Evolutionary conservation across 2,888 invertebrate genomes (phyloP), one percentile per base, ranked within the genome.

Genomic region (Chromoteleia sp.): DNA sequence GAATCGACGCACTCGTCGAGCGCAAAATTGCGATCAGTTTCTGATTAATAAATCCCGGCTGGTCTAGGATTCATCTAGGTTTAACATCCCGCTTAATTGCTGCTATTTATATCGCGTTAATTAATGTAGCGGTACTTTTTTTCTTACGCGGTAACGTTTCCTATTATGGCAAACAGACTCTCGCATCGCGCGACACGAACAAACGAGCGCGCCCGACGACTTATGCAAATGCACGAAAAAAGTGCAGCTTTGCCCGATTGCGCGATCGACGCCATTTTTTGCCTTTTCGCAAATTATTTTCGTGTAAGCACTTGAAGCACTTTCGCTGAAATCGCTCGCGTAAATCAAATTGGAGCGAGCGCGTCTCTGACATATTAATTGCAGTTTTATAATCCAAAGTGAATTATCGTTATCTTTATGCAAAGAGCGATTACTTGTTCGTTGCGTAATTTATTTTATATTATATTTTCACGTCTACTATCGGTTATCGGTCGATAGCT

Each of bases 101-200:
- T 0, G 10, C 39, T 58, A 75, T 75, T 75, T 75, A 75, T 75
- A 48, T 30, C 54, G 14, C 29, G 30, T 63, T 50, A 68, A 75
- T 75, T 68, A 68, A 80, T 15, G 21, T 70, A 75, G 58, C 80
- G 70, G 75, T 70, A 58, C 41, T 33, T 68, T 73, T 63, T 56
- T 67, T 80, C 7, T 25, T 68, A 21, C 17, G 7, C 52, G 56
- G 14, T 30, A 21, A 52, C 67, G 50, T 73, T 50, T 36, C 75
- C 75, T 80, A 80, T 80, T 80, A 80, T 56, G 75, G 80, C 48
- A 45, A 48, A n/a, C n/a, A 45, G 65, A 8, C 15, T 17, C 54
- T 41, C 39, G 58, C 36, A 45, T 50, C 48, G 58, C 45, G 21
- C 19, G 14, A 52, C 59, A 41, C 71, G 10, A 52, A 59, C 58